phyloP scores from a whole-genome alignment of 1,140 invertebrate genomes.

The Papilio machaon region DNA sequence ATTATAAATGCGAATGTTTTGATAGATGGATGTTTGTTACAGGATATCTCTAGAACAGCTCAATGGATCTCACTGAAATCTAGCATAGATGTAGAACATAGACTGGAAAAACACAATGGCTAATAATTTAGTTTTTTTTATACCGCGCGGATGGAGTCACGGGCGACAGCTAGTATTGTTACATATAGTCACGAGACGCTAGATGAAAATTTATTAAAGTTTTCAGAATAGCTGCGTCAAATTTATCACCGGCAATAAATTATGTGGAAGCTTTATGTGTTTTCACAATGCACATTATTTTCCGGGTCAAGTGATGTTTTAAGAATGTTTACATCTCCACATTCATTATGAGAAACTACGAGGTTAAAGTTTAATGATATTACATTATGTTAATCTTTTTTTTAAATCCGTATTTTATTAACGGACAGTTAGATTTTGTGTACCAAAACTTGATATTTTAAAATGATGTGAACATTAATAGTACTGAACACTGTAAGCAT shows the following conservation, averaged over 20 bases:
- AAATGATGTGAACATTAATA: not conserved
- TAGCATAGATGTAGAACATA: too few species aligned
- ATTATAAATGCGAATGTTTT: too few species aligned
- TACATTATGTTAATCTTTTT: not conserved
- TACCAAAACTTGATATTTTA: not conserved
- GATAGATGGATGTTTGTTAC: too few species aligned
- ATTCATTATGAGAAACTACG: not conserved
- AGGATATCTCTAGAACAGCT: too few species aligned
- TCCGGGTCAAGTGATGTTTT: conserved; percentile 31
- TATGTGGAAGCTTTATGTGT: conserved; percentile 24
- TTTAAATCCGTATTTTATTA: not conserved
- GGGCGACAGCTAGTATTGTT: too few species aligned
- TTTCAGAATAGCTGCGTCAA: conserved; percentile 19
- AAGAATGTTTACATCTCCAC: not conserved
- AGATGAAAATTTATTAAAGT: conserved; percentile 2
- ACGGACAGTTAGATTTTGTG: not conserved
- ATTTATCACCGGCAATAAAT: conserved; percentile 34
- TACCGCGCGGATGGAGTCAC: too few species aligned
- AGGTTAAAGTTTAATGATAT: not conserved
- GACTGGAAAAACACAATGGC: too few species aligned
- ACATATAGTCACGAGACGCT: not conserved
- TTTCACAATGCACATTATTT: conserved; percentile 32
- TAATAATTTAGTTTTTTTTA: too few species aligned
- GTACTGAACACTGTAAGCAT: not conserved
- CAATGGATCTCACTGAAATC: too few species aligned